These are phyloP conservation scores for Anguilla obscura DNA, from an alignment of 2,797 vertebrate genomes.

Conservation along the genomic window DNA sequence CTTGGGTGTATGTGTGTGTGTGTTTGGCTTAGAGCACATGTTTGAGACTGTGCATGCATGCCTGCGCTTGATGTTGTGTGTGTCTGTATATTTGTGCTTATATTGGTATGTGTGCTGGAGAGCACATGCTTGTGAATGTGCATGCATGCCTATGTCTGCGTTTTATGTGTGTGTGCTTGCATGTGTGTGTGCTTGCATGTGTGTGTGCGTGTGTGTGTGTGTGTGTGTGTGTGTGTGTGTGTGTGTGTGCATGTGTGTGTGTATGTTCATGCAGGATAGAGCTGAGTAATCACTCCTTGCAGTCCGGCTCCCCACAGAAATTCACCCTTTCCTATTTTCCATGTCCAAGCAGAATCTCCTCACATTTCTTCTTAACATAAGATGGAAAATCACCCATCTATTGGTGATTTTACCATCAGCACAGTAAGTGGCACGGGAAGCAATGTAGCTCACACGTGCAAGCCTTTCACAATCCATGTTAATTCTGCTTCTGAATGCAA, in stretches of 20 bases:
- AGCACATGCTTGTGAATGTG: neutral
- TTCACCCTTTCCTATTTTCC: conserved; percentile 55
- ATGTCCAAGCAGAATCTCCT: neutral
- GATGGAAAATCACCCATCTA: neutral
- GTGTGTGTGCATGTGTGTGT: conserved; percentile 53
- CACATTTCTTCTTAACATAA: neutral
- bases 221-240: conserved; percentile 27
- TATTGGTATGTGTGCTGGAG: no score
- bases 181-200: neutral
- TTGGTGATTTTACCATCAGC: neutral
- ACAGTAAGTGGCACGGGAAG: neutral
- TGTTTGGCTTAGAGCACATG: neutral
- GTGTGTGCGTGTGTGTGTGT: conserved; percentile 6
- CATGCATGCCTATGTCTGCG: neutral
- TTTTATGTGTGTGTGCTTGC: conserved; percentile 26
- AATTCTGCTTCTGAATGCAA: no score
- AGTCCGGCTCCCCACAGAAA: neutral
- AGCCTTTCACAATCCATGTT: neutral
- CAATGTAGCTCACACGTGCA: neutral
- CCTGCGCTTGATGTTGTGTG: neutral
- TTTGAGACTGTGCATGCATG: neutral
- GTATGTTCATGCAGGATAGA: conserved; percentile 56
- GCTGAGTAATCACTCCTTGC: conserved; percentile 66
- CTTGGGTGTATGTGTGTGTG: neutral
- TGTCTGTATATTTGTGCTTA: no score